Evolutionary conservation across 1,140 invertebrate species (phyloP), one percentile per base, ranked within the genome.

Genomic region (Cydia pomonella): DNA sequence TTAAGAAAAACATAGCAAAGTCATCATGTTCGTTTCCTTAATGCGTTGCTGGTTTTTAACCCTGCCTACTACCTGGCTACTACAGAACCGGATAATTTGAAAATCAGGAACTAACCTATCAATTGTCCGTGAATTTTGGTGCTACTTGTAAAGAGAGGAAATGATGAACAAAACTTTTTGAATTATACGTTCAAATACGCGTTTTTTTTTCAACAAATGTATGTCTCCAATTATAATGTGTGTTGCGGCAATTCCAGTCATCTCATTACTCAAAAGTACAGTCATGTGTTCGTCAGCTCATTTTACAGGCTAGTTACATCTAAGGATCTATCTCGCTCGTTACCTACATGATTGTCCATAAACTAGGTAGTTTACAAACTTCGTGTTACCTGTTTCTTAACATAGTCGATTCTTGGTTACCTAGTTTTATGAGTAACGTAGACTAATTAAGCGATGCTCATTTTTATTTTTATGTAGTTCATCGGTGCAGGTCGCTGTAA

Each of bases 341-440:
- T 23, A 23, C 21, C 21, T 10, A 18, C 1, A 23, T 59, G 53
- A 21, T 7, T 23, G 53, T 59, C 53, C 53, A 59, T 23, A 23
- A 59, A 59, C 53, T 59, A 23, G 53, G 53, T 59, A 59, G 53
- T 50, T n/a, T 50, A 59, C 2, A 23, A 59, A 23, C 21, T 59
- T 59, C 53, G 21, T 59, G 53, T 59, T 59, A 59, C 53, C 53
- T 59, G 10, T 59, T 59, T 59, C 53, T 59, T 59, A 10, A 59
- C 18, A 59, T 59, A 59, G 53, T 59, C 53, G 53, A 59, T 59
- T 59, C 53, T 59, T 59, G 53, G 53, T 59, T 59, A 59, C 53
- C 53, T 59, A 59, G 53, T 59, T 59, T 59, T 59, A 59, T 59
- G 53, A 59, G 53, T 59, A 59, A 59, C 23, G 53, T 59, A 59